Conservation (phyloP, 2,113 vertebrate genomes). For the Leuciscus idus region DNA sequence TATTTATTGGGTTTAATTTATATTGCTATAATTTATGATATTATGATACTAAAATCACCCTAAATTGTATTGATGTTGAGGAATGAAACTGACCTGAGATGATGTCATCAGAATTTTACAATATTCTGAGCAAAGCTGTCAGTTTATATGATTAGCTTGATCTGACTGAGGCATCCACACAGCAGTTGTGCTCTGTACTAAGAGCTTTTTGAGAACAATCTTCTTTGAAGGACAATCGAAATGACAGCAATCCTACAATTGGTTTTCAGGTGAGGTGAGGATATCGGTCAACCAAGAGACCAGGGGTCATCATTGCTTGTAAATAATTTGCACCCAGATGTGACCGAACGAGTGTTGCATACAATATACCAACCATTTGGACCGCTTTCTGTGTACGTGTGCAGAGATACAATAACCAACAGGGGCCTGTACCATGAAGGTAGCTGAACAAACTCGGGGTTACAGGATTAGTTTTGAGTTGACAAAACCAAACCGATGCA, state of each 20-base stretch:
- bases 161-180: background rate
- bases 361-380: background rate
- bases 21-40: background rate
- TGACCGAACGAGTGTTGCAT: background rate
- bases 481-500: too few relatives aligned
- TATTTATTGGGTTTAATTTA: background rate
- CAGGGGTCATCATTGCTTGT: background rate
- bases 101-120: background rate
- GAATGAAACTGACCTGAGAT: background rate
- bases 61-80: background rate
- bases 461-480: too few relatives aligned
- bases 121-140: background rate
- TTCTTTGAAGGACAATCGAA: background rate
- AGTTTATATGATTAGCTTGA: background rate
- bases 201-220: background rate
- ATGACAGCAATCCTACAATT: background rate
- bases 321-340: background rate
- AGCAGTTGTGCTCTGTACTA: background rate
- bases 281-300: background rate
- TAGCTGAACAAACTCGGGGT: too few relatives aligned
- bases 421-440: too few relatives aligned
- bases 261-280: background rate
- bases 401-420: background rate
- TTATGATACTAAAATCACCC: background rate
- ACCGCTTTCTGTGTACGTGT: background rate